Base-by-base conservation (phyloP, 92 coral and sea anemone genomes). In the Metridium senile region DNA sequence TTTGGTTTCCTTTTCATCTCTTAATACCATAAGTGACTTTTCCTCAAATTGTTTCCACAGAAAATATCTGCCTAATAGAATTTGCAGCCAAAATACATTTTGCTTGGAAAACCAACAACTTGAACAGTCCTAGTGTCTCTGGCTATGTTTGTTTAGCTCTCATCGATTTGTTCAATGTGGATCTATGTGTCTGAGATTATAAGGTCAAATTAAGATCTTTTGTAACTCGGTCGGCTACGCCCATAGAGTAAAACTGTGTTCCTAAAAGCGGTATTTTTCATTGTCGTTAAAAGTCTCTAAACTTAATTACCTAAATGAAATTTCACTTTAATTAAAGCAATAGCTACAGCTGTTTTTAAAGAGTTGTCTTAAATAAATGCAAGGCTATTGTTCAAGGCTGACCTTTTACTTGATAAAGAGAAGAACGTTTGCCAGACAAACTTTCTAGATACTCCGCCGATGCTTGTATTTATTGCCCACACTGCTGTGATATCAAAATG, bases 31-130 rank as follows among this genome's bases (percentile, higher is more conserved):
- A 10, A 59, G 66, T 59, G 66, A 22, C 31, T 23, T 26, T 28
- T 16, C 69, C 35, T 63, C 4, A 27, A 1, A 4, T 28, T 63
- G 69, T 63, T 63, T 63, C 45, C 69, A 28, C 0, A 27, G 43
- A 28, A 27, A 63, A 63, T 63, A 63, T 28, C 1, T 21, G 1
- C 1, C 27, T 30, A 63, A 28, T 63, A 31, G 45, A 1, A 23
- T 61, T 61, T 61, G 69, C 22, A 13, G 69, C 8, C 1, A 63
- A 63, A 27, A 63, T 63, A 63, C 16, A 28, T 16, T 31, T 1
- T 63, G 69, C 69, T 63, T 63, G 69, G 69, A 63, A 63, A 63
- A 63, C 69, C 45, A 63, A 63, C 69, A 63, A 3, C 43, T 21
- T 23, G 20, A 2, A 28, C 16, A 63, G 69, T 18, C 69, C 13